Base-by-base conservation (phyloP, 2,888 invertebrate genomes). In the Mythimna loreyi region DNA sequence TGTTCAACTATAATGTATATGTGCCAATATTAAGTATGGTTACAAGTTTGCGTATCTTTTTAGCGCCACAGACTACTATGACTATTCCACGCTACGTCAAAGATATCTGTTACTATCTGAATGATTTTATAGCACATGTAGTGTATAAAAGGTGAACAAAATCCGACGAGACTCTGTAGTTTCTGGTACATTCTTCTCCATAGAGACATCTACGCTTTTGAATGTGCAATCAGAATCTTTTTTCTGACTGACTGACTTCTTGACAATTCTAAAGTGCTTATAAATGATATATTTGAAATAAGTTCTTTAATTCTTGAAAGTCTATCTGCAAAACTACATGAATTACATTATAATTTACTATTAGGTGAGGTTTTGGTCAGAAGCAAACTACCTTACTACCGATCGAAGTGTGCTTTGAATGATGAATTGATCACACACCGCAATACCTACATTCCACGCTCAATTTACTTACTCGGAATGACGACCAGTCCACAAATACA, bases 401-500 rank as follows among this genome's bases (percentile, higher is more conserved):
- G 21, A 62, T n/a, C 7, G 19, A 40, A 40, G 5, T 40, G 40
- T 40, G 16, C 13, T 16, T 5, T 40, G 40, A 40, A 40, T 40
- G 16, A 40, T 40, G 16, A 19, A 40, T 40, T 16, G 40, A 16
- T 16, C 40, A 40, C 16, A 23, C 43, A 43, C 19, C 3, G 1
- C 13, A 21, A 50, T 13, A 45, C n/a, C 13, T 56, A 55, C 16
- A 55, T 59, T 63, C 43, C 21, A 6, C 16, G 30, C 52, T 67
- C 36, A 0, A 36, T 47, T 33, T 30, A 47, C 45, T 0, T 40
- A 63, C 9, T 21, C n/a, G 47, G 19, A 58, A 53, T 28, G 19
- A 23, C 13, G 61, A 33, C 55, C 21, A 40, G 3, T 59, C 9
- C n/a, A 63, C 33, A 60, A 33, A 57, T 21, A 55, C 33, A 55